Base-by-base conservation (phyloP, 2,888 invertebrate species). In the Thera britannica region DNA sequence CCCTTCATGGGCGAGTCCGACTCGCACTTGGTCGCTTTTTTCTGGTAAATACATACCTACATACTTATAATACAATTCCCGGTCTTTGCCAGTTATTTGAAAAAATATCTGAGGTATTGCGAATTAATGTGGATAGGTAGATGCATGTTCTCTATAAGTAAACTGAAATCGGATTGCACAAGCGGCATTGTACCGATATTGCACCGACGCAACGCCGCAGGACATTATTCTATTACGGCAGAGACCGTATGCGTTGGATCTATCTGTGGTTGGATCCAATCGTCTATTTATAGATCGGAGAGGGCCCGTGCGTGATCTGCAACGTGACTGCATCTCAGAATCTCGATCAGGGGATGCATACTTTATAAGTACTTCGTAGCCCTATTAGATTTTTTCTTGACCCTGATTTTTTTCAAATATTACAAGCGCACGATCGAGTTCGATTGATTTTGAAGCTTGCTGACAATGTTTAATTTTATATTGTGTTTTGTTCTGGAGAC, bases 261-360 rank as follows among this genome's bases (percentile, higher is more conserved):
- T 52, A 52, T 9, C 52, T 52, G 52, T 23, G 52, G 52, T 52
- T 52, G 52, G 68, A 65, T 70, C 67, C 71, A 71, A 63, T 62
- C 75, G 73, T 76, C 79, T 84, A 85, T 85, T 84, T 82, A 82
- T 83, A 81, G 81, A 59, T 68, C 63, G 62, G 23, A 70, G 65
- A 69, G 69, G 65, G 69, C 58, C 65, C 58, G 51, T 57, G 70
- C 69, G 66, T 72, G 75, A 63, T 63, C 59, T 71, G 72, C 71
- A 75, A 75, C 72, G 73, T 73, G 75, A 73, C 62, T 73, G 71
- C 71, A 73, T 67, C 65, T 68, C 35, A 72, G 68, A 67, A 68
- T 68, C 58, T 65, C 62, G 62, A 63, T 61, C 69, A 63, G 59
- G 66, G 65, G 68, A 68, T 65, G 65, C 58, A 35, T 23, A 23